Evolutionary conservation across 1,140 invertebrate species (phyloP).

Genomic region (Zophobas atratus): DNA sequence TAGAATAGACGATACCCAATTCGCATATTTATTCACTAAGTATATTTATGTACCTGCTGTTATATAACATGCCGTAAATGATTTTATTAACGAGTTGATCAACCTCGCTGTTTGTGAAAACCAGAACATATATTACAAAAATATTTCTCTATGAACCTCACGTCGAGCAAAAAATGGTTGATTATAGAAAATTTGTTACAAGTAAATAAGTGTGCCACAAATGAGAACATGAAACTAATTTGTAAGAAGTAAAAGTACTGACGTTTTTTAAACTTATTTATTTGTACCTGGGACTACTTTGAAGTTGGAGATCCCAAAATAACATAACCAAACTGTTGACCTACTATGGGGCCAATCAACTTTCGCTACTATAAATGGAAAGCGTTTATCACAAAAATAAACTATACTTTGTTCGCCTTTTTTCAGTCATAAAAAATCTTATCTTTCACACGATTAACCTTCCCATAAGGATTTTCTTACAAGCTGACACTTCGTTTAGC

Average conservation of each 20-base stretch:
- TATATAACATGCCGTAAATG: constrained; percentile 20
- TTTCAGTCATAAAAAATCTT: constrained; percentile 24
- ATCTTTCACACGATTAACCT: constrained; percentile 3
- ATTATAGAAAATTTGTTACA: not conserved
- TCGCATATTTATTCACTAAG: constrained; percentile 15
- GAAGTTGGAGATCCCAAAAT: constrained; percentile 55
- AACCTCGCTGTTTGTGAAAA: not conserved
- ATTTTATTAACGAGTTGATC: not conserved
- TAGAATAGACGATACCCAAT: constrained; percentile 22
- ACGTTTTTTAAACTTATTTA: constrained; percentile 29
- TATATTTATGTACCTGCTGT: not conserved
- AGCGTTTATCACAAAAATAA: constrained; percentile 53
- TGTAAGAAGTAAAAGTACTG: constrained; percentile 17
- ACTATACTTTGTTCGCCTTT: constrained; percentile 36
- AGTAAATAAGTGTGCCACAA: not conserved
- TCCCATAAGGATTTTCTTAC: constrained; percentile 9
- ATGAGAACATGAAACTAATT: not conserved
- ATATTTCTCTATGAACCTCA: not conserved
- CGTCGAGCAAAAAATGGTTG: not conserved
- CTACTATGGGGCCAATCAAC: constrained; percentile 60
- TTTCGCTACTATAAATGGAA: constrained; percentile 60
- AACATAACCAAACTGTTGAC: constrained; percentile 55
- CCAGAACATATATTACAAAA: no score
- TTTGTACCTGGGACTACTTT: constrained; percentile 36
- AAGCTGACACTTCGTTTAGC: no score